These are phyloP conservation scores for Chymomyza caudatula DNA, from an alignment of 2,888 invertebrate genomes.

Conservation along the genomic window DNA sequence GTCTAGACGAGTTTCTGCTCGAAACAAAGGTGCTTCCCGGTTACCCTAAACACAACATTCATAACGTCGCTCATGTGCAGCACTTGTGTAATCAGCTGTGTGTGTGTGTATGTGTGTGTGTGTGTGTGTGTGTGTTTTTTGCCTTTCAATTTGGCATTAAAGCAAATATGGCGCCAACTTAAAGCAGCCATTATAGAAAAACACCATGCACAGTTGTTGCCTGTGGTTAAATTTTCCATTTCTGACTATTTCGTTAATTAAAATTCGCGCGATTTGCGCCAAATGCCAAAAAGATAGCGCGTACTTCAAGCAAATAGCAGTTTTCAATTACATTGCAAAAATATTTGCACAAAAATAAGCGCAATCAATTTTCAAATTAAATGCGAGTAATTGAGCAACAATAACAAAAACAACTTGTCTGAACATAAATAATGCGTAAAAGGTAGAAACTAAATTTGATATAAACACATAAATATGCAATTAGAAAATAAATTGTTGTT, in stretches of 20 bases:
- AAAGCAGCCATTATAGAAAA: neutral
- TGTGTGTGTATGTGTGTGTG: neutral
- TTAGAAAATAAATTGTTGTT: neutral
- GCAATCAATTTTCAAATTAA: neutral
- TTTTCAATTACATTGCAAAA: conserved; percentile 5
- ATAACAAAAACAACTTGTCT: neutral
- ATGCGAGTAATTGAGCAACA: neutral
- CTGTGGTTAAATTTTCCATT: neutral
- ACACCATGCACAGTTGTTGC: neutral
- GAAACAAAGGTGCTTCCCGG: neutral
- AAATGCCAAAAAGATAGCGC: neutral
- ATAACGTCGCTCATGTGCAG: conserved; percentile 37
- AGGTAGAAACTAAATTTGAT: neutral
- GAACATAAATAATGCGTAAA: neutral
- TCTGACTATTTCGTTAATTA: neutral
- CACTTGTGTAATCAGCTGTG: conserved; percentile 28
- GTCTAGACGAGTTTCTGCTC: conserved; percentile 47
- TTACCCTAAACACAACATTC: no score
- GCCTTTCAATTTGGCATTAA: conserved; percentile 21
- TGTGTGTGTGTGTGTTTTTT: neutral
- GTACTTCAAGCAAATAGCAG: neutral
- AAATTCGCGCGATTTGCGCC: neutral
- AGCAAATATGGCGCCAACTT: neutral
- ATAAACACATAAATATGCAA: neutral
- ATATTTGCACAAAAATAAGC: neutral